A percentile compares a stretch with the other conserved stretches of the same genome.
Conservation (phyloP, 2,888 invertebrate species). For the Aspidapion aeneum region DNA sequence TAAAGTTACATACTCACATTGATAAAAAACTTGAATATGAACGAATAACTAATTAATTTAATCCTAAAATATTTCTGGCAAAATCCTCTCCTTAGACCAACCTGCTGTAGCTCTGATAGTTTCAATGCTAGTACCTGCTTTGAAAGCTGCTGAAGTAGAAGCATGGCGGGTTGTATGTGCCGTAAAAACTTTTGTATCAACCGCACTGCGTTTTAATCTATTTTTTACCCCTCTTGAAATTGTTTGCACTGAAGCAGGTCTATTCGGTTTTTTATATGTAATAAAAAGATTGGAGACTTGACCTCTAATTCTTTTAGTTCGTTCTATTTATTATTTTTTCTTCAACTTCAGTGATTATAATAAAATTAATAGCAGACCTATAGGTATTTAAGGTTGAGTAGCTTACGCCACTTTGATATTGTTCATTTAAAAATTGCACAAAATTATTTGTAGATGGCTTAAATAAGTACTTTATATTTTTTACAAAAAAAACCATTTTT, state of each 20-base stretch:
- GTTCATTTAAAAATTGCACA: conserved; percentile 8
- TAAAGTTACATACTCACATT: no score
- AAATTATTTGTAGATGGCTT: no score
- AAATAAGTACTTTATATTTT: background rate
- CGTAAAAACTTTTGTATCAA: conserved; percentile 1
- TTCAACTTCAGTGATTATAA: background rate
- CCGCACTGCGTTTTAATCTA: background rate
- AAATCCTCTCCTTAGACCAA: conserved; percentile 5
- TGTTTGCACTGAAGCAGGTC: background rate
- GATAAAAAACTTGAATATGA: no score
- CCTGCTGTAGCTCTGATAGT: conserved; percentile 4
- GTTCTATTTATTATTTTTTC: conserved; percentile 2
- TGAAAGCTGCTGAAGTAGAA: background rate
- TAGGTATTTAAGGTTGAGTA: background rate
- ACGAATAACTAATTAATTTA: no score
- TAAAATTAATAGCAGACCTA: background rate
- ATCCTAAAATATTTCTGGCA: no score
- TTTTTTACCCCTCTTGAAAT: background rate
- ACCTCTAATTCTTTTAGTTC: background rate
- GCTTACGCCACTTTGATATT: background rate
- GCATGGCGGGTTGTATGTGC: background rate
- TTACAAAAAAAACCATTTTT: background rate
- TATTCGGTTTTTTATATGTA: conserved; percentile 6
- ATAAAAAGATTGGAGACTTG: background rate
- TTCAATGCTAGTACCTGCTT: background rate